Conservation (phyloP, 2,888 invertebrate genomes). For the Acrocera orbiculus region DNA sequence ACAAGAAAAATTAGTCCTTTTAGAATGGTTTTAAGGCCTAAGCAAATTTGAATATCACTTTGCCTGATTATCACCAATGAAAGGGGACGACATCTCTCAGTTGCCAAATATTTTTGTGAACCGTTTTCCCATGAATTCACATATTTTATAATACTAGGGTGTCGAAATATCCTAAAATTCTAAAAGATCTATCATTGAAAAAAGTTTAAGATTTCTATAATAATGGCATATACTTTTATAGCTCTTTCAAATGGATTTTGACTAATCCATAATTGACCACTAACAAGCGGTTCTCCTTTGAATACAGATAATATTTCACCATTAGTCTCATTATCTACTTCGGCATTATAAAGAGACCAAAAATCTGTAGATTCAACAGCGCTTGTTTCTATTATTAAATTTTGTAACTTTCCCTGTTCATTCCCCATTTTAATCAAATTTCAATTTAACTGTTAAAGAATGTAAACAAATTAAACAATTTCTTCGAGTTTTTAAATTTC, state of each 20-base stretch:
- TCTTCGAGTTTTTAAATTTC: too few relatives aligned
- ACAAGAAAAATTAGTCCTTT: slow-evolving; percentile 70
- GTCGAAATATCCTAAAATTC: slow-evolving; percentile 72
- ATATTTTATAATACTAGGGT: slow-evolving; percentile 71
- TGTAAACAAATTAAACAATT: too few relatives aligned
- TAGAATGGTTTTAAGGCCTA: slow-evolving; percentile 64
- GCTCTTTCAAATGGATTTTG: slow-evolving; percentile 57
- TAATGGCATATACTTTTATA: slow-evolving; percentile 58
- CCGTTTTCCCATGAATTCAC: slow-evolving; percentile 63
- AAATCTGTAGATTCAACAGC: slow-evolving; percentile 61
- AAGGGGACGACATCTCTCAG: slow-evolving; percentile 66
- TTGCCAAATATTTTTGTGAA: slow-evolving; percentile 57
- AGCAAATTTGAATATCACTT: slow-evolving; percentile 63
- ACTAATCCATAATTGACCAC: slow-evolving; percentile 43
- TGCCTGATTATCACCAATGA: slow-evolving; percentile 44
- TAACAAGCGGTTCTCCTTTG: slow-evolving; percentile 48
- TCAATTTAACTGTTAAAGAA: too few relatives aligned
- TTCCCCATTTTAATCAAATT: slow-evolving; percentile 63
- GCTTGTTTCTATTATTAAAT: slow-evolving; percentile 52
- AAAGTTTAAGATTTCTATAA: too few relatives aligned
- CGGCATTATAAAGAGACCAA: slow-evolving; percentile 46
- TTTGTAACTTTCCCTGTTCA: slow-evolving; percentile 52
- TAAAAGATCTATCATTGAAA: slow-evolving; percentile 26
- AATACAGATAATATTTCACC: slow-evolving; percentile 53
- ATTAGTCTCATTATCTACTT: slow-evolving; percentile 28